Evolutionary conservation across 1,140 invertebrate genomes (phyloP), one percentile per base, ranked within the genome.

Genomic region (Heliconius nattereri): DNA sequence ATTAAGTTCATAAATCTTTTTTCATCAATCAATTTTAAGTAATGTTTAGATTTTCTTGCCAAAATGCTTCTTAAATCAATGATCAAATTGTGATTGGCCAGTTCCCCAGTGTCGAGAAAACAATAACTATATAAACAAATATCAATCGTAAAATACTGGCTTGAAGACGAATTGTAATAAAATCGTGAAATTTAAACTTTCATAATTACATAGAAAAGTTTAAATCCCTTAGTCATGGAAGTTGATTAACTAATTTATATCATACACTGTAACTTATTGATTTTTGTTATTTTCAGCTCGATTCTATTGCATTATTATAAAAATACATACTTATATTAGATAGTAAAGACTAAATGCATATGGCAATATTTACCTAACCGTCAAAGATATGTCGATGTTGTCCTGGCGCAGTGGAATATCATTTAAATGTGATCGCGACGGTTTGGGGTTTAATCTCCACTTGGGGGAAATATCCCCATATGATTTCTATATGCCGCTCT

Each of bases 231-330:
- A 66, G 26, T 29, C 13, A 66, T 66, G 23, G 2, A 26, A 66
- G 13, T 66, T 23, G 60, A 66, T 66, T 66, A 26, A 29, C 26
- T 29, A 23, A 16, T 66, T 9, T 66, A 23, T 26, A 3, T 13
- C 13, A 66, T 66, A 66, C 29, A 66, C 60, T 66, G 60, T 26
- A 6, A 11, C 6, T 66, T 66, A 73, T 49, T 73, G 72, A 73
- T 73, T 45, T 49, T n/a, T 60, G 54, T n/a, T 60, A 60, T 60
- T 60, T 60, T 2, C 54, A n/a, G 54, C n/a, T 23, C 54, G n/a
- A n/a, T 60, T 60, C 54, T n/a, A 23, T 60, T 60, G 54, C 54
- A 60, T 60, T 60, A 60, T 23, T 60, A n/a, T 23, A 60, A 60
- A 60, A 23, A 26, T 23, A 23, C 7, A 9, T 23, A 52, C 7